Evolutionary conservation across 2,797 vertebrate genomes (phyloP).

Genomic region (Myripristis jacobus): DNA sequence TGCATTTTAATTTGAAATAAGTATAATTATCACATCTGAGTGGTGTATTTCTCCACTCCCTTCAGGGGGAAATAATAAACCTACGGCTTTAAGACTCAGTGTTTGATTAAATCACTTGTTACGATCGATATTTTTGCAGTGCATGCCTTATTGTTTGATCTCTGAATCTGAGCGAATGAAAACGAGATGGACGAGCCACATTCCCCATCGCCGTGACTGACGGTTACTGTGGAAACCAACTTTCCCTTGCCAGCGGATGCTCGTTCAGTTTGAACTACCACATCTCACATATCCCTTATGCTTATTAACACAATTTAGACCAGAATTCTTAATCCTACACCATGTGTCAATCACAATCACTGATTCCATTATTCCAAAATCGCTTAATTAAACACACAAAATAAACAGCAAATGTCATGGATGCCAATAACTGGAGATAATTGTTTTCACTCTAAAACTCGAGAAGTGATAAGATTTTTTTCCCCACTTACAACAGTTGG

Average conservation of each 20-base stretch:
- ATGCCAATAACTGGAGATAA: neutral
- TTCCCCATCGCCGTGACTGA: slow-evolving; percentile 33
- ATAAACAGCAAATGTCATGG: neutral
- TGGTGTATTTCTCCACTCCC: too few species aligned
- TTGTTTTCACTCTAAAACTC: neutral
- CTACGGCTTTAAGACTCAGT: too few species aligned
- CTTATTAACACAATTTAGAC: slow-evolving; percentile 42
- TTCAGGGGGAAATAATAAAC: too few species aligned
- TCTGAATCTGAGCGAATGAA: slow-evolving; percentile 57
- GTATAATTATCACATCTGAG: too few species aligned
- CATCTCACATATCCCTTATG: slow-evolving; percentile 16
- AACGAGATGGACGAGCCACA: slow-evolving; percentile 48
- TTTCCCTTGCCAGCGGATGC: slow-evolving; percentile 59
- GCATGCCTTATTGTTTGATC: slow-evolving; percentile 16
- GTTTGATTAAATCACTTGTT: too few species aligned
- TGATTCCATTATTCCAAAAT: neutral
- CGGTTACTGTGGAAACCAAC: slow-evolving; percentile 85
- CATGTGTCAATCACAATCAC: neutral
- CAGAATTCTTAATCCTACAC: neutral
- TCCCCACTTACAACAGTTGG: slow-evolving; percentile 96
- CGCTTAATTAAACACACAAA: neutral
- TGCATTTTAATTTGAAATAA: too few species aligned
- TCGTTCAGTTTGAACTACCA: slow-evolving; percentile 22
- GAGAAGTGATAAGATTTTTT: neutral
- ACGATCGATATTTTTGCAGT: neutral